phyloP scores from a whole-genome alignment of 2,888 invertebrate genomes.

The Blastobasis adustella region DNA sequence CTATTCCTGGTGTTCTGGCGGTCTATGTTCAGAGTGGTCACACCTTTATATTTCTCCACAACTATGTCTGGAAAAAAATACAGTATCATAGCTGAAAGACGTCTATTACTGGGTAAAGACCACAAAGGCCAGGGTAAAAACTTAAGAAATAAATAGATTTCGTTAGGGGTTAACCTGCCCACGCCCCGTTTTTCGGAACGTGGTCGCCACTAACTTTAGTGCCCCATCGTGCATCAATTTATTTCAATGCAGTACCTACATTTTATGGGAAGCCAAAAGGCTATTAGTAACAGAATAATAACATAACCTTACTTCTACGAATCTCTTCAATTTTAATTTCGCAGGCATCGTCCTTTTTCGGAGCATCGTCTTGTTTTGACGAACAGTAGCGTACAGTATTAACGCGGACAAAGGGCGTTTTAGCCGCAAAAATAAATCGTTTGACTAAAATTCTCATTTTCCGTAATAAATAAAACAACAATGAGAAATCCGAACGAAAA shows the following conservation, averaged over 20 bases:
- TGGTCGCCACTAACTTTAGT: too few species aligned
- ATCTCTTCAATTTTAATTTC: constrained; percentile 38
- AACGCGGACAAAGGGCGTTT: constrained; percentile 25
- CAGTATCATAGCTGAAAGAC: too few species aligned
- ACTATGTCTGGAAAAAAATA: constrained; percentile 48
- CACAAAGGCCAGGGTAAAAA: too few species aligned
- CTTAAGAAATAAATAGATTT: too few species aligned
- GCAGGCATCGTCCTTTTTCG: constrained; percentile 37
- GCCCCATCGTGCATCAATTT: too few species aligned
- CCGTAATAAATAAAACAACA: too few species aligned
- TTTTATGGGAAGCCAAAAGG: too few species aligned
- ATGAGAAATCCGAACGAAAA: too few species aligned
- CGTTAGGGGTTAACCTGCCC: too few species aligned
- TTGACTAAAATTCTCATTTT: constrained; percentile 58
- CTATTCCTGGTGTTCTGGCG: constrained; percentile 89
- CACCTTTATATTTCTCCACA: constrained; percentile 76
- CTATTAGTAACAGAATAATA: constrained; percentile 11
- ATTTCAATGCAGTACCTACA: too few species aligned
- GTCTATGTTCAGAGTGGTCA: constrained; percentile 91
- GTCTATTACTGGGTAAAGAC: too few species aligned
- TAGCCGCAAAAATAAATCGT: constrained; percentile 27
- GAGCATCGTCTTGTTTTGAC: constrained; percentile 30
- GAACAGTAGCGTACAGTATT: constrained; percentile 27
- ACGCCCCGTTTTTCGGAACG: too few species aligned
- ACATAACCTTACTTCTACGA: constrained; percentile 52